Conservation (phyloP, 2,797 vertebrate species). For the Hipposideros larvatus region DNA sequence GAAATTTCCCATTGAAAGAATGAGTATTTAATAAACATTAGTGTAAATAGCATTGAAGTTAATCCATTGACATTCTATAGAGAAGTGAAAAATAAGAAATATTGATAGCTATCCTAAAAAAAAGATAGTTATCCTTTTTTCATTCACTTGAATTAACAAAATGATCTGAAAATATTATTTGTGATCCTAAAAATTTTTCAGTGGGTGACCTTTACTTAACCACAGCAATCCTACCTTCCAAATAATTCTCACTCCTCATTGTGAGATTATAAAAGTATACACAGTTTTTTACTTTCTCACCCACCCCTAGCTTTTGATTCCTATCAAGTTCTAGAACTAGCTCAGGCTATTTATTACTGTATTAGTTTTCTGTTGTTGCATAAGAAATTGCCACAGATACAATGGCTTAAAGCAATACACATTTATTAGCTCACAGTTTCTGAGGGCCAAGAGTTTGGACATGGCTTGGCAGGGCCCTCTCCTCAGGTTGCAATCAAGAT, state of each 20-base stretch:
- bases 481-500: constrained; percentile 7
- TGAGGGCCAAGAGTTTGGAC: neutral
- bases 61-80: constrained; percentile 61
- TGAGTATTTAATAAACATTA: constrained; percentile 43
- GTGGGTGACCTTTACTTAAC: constrained; percentile 9
- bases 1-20: constrained; percentile 38
- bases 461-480: neutral
- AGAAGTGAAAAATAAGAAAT: constrained; percentile 58
- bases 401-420: neutral
- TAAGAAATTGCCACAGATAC: constrained; percentile 24
- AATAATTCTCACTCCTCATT: neutral
- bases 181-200: neutral
- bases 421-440: constrained; percentile 25
- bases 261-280: neutral
- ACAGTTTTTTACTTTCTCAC: neutral
- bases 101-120: neutral
- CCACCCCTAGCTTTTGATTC: neutral
- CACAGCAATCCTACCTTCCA: neutral
- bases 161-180: neutral
- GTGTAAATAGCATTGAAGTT: constrained; percentile 24
- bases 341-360: neutral
- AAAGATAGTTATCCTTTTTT: no score
- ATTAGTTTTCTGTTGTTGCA: neutral
- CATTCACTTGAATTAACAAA: neutral
- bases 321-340: constrained; percentile 5